Evolutionary conservation across 2,113 vertebrate genomes (phyloP), one percentile per base, ranked within the genome.

Genomic region (Archocentrus centrarchus): DNA sequence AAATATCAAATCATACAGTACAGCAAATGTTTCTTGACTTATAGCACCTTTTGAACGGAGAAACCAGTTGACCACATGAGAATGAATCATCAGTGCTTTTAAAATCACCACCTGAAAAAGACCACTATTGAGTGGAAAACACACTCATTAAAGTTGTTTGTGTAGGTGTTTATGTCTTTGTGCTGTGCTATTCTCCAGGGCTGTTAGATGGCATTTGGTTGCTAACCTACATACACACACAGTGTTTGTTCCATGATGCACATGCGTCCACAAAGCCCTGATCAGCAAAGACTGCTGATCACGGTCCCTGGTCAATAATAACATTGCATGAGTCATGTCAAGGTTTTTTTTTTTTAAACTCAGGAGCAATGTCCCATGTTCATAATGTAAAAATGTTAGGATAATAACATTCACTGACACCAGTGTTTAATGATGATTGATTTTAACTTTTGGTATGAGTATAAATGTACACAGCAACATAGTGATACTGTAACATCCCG

Each of bases 71-170:
- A 53, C 44, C 24, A 73, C 66, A 68, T 50, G 1, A 50, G 24
- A 50, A 70, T 53, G 6, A 70, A 70, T 53, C 66, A 30, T 32
- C 24, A 70, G 66, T 53, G 15, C 15, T 70, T 70, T 70, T 30
- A 3, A 50, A 70, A 66, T 63, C 27, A 44, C 27, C 75, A 4
- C 47, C 62, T 90, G 91, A 24, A 30, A 50, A 22, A 55, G 75
- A 78, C 50, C 15, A 11, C 55, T 59, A 79, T 22, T 32, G 64
- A 88, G 84, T 88, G 89, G 92, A 35, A 93, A 92, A 90, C 64
- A 83, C 75, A 57, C 84, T 93, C 81, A 92, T 93, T 93, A 91
- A 83, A 80, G 22, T 10, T 84, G 64, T 89, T 85, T 80, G 81
- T 88, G 80, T 61, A 75, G 53, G 60, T 59, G 41, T 20, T 50